Evolutionary conservation across 2,797 vertebrate genomes (phyloP).

Genomic region (Danionella dracula): DNA sequence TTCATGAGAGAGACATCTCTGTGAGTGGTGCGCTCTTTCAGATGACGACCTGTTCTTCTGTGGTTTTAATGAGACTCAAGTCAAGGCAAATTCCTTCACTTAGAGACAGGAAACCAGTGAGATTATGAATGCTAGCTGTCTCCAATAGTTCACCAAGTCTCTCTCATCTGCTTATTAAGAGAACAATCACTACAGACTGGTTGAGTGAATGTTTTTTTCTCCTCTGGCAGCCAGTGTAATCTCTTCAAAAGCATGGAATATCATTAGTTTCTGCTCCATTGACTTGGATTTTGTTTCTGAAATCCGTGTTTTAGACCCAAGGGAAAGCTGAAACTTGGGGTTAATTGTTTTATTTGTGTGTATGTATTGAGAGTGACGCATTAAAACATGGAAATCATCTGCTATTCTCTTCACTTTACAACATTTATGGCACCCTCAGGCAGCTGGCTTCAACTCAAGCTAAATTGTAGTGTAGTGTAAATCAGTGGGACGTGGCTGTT

Average conservation of each 20-base stretch:
- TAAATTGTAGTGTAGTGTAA: not conserved
- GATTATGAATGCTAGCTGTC: not conserved
- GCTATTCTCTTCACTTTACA: not conserved
- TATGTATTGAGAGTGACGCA: not conserved
- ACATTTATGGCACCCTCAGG: not conserved
- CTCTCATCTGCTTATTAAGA: conserved; percentile 54
- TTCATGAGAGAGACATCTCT: conserved; percentile 9
- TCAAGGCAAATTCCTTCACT: not conserved
- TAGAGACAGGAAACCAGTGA: not conserved
- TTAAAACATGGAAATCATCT: not conserved
- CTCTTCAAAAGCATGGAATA: conserved; percentile 48
- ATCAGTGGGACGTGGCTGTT: not conserved
- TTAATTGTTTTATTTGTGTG: conserved; percentile 1
- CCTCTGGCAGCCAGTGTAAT: conserved; percentile 52
- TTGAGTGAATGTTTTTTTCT: conserved; percentile 53
- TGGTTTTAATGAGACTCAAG: not conserved
- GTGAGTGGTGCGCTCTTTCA: not conserved
- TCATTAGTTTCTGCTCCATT: conserved; percentile 47
- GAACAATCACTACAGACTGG: conserved; percentile 59
- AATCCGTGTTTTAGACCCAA: not conserved
- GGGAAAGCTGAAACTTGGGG: not conserved
- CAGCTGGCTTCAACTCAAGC: not conserved
- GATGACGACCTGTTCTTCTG: not conserved
- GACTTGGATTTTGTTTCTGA: conserved; percentile 16
- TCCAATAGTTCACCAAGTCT: conserved; percentile 2